Base-by-base conservation (phyloP, 2,797 vertebrate genomes). In the Lateolabrax maculatus region DNA sequence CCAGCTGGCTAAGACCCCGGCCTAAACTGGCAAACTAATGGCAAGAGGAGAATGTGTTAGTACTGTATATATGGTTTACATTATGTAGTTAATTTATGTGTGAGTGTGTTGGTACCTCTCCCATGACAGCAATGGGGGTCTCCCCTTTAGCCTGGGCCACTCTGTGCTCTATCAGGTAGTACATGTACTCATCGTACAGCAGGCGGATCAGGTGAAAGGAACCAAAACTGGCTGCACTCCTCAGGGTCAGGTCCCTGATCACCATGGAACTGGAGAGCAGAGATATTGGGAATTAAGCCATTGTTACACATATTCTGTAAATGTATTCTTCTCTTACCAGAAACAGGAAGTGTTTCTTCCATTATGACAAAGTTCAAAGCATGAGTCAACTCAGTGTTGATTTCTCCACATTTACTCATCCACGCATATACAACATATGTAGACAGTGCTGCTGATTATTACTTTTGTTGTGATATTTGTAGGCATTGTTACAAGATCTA, bases 151-250 rank as follows among this genome's bases (percentile, higher is more conserved):
- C 97, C 89, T 97, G 96, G 19, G 97, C 97, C 83, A 98, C 97
- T 19, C 97, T 92, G 89, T 98, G 97, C 90, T 98, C 97, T 61
- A 98, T 97, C 92, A 98, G 94, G 90, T 98, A 98, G 92, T 98
- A 98, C 97, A 98, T 98, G 94, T 98, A 98, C 90, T 98, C 97
- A 1, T 98, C 97, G 1, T 98, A 98, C 25, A 98, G 93, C 84
- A 98, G 95, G 25, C 97, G 96, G 90, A 98, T 98, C 75, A 98
- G 94, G 87, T 98, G 97, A 92, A 98, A 98, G 60, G 97, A 98
- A 65, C 97, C 97, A 2, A 98, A 98, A 90, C 97, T 98, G 80
- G 97, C 97, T 0, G 97, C 97, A 21, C 97, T 98, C 77, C 97
- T 95, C 85, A 98, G 95, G 80, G 97, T 98, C 88, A 98, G 93